These are phyloP conservation scores for Ranitomeya imitator DNA, from an alignment of 2,113 vertebrate species.

Conservation along the genomic window DNA sequence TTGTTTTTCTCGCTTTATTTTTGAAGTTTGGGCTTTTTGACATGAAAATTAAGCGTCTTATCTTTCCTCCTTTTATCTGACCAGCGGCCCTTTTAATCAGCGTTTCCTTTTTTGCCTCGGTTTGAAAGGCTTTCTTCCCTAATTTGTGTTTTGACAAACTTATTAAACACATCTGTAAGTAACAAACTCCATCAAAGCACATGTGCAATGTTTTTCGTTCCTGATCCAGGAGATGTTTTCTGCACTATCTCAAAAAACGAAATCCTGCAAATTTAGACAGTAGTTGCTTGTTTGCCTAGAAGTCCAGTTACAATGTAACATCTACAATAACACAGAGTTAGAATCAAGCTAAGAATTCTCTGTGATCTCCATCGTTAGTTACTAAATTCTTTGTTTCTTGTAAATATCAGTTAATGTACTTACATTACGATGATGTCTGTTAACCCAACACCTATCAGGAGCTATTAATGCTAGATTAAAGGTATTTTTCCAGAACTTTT, in stretches of 20 bases:
- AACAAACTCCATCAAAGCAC: slow-evolving; percentile 6
- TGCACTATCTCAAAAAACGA: too few species aligned
- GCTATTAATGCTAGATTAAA: too few species aligned
- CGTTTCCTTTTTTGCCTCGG: slow-evolving; percentile 25
- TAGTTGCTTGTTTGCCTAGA: background rate
- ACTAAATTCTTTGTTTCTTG: background rate
- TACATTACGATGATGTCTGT: too few species aligned
- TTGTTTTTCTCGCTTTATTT: slow-evolving; percentile 19
- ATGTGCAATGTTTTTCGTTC: background rate
- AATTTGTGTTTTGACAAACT: slow-evolving; percentile 42
- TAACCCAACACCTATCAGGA: too few species aligned
- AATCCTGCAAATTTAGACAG: background rate
- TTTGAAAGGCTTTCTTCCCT: slow-evolving; percentile 39
- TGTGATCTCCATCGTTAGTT: background rate
- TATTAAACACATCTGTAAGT: slow-evolving; percentile 29
- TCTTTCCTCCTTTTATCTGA: slow-evolving; percentile 21
- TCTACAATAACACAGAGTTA: background rate
- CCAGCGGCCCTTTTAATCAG: slow-evolving; percentile 35
- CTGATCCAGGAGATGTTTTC: background rate
- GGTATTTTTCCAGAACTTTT: too few species aligned
- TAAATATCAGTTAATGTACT: background rate
- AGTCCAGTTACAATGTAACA: background rate
- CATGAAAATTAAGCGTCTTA: slow-evolving; percentile 45
- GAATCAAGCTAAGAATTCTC: background rate
- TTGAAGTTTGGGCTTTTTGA: slow-evolving; percentile 40